Evolutionary conservation across 53 echinoderm and acorn worm genomes (phyloP), one percentile per base, ranked within the genome.

Genomic region (Antedon mediterranea): DNA sequence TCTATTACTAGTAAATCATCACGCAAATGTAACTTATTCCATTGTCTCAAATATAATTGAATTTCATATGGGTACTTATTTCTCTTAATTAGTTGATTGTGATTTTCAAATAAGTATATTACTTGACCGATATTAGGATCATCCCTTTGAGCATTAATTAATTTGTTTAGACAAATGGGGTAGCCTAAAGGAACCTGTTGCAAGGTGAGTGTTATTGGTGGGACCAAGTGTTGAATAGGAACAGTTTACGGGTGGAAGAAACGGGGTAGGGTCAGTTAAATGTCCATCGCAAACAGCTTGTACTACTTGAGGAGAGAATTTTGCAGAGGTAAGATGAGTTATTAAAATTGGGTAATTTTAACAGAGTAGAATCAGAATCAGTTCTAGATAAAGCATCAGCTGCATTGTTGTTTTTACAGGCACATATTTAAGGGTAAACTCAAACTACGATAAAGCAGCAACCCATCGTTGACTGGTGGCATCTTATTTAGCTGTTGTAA

Each of bases 401-500:
- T 73, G 33, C 72, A 20, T 28, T 37, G 43, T 80, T 72, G 34
- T 34, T 72, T 34, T 73, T 3, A 80, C 80, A 33, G 34, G 34
- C 27, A 28, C 73, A n/a, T 72, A 80, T 26, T 73, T 33, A 9
- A 80, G n/a, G 4, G 18, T 28, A 31, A 80, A 80, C 29, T 80
- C 41, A 72, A 72, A 80, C 20, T 32, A 28, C 2, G 73, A 72
- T 13, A 72, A 31, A 13, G 72, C 34, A n/a, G 80, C 80, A 13
- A 80, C 72, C 72, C 80, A 80, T 7, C 73, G 23, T 34, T 72
- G 72, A 34, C 73, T 34, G 15, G 79, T 79, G 31, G 79, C 79
- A 30, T 79, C 79, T 29, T 72, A 42, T 71, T 28, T 31, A 29
- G 79, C 32, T 71, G 31, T 20, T 31, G 72, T 26, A 20, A 32